Evolutionary conservation across 1,140 invertebrate species (phyloP).

Genomic region (Nymphalis io): DNA sequence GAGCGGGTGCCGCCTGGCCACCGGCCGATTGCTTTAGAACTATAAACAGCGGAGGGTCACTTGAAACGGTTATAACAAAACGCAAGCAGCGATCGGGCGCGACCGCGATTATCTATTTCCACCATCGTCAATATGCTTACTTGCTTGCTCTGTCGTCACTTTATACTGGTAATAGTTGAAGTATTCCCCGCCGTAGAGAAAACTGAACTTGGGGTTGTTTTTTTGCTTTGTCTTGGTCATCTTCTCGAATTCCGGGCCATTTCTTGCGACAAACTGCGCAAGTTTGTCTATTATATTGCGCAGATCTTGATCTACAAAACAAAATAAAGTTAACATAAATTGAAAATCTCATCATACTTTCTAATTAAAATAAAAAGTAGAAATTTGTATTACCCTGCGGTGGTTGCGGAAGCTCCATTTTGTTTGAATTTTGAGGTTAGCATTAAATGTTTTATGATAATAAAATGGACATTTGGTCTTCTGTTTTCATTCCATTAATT

Average conservation of each 20-base stretch:
- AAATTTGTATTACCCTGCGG: conserved; percentile 56
- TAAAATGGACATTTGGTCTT: conserved; percentile 15
- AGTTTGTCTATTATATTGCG: conserved; percentile 99
- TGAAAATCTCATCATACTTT: background rate
- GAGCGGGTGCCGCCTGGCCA: conserved; percentile 73
- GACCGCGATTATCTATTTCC: conserved; percentile 64
- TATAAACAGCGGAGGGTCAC: conserved; percentile 80
- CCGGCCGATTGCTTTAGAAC: conserved; percentile 80
- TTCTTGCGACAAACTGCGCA: conserved; percentile 98
- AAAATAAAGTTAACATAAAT: background rate
- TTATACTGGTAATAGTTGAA: conserved; percentile 98
- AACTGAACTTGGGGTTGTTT: conserved; percentile 97
- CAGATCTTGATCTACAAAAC: conserved; percentile 89
- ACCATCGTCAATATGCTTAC: conserved; percentile 83
- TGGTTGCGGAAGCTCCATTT: conserved; percentile 71
- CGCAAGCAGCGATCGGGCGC: conserved; percentile 63
- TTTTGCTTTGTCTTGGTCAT: conserved; percentile 99
- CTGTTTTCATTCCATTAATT: conserved; percentile 6
- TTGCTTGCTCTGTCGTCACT: conserved; percentile 94
- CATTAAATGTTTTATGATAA: conserved; percentile 9
- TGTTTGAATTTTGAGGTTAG: conserved; percentile 48
- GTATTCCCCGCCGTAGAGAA: conserved; percentile 97
- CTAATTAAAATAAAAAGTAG: background rate
- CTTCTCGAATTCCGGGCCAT: conserved; percentile 98
- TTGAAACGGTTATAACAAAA: conserved; percentile 74